Conservation (phyloP, 2,113 vertebrate species). For the Poecilia latipinna region DNA sequence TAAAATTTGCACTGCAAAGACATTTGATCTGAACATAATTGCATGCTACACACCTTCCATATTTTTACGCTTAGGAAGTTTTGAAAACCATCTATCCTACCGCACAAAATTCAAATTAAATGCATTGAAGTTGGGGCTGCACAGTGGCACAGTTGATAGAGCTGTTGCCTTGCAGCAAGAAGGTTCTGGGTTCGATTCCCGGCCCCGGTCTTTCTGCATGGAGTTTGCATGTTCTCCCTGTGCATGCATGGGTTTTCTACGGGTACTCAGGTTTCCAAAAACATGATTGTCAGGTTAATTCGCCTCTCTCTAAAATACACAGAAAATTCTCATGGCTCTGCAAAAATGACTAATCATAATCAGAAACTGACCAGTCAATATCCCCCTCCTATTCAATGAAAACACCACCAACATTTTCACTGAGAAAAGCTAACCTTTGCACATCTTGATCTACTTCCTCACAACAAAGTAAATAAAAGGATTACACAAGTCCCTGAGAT, state of each 20-base stretch:
- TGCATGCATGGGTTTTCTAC: no score
- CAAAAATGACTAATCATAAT: not conserved
- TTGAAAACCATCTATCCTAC: not conserved
- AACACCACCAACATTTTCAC: not conserved
- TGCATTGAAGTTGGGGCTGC: not conserved
- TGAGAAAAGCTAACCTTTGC: not conserved
- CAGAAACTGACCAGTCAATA: not conserved
- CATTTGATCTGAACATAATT: not conserved
- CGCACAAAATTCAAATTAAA: not conserved
- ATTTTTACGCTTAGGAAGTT: not conserved
- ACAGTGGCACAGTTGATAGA: no score
- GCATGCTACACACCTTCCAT: not conserved
- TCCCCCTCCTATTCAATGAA: not conserved
- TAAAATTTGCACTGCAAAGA: not conserved
- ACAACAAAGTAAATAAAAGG: not conserved
- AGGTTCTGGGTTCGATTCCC: no score
- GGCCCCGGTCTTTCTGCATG: no score
- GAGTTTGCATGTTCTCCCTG: no score
- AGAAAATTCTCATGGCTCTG: not conserved
- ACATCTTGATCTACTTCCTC: not conserved
- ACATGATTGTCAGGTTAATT: no score
- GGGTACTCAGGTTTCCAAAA: no score
- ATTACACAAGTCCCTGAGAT: conserved; percentile 33
- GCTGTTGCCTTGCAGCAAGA: no score
- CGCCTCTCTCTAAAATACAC: not conserved